phyloP scores from a whole-genome alignment of 2,888 invertebrate genomes.

The Drosophila gaucha region DNA sequence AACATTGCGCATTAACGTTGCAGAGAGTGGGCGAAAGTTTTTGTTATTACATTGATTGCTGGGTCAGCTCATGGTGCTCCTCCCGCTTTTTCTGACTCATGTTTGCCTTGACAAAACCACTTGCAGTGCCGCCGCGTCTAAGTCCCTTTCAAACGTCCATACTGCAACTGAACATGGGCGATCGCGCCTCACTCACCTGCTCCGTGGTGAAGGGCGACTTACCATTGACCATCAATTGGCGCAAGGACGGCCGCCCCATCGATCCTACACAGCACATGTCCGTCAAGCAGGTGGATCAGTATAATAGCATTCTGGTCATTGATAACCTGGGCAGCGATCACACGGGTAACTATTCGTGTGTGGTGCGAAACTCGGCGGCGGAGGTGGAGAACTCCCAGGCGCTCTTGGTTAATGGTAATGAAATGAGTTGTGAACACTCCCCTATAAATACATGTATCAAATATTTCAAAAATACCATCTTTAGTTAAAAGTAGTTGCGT shows the following conservation, averaged over 20 bases:
- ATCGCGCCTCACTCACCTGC: slow-evolving; percentile 90
- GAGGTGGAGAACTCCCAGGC: slow-evolving; percentile 90
- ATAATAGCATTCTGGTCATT: slow-evolving; percentile 91
- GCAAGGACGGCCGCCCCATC: slow-evolving; percentile 89
- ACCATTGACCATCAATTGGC: slow-evolving; percentile 91
- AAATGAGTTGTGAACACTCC: slow-evolving; percentile 46
- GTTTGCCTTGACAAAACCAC: slow-evolving; percentile 51
- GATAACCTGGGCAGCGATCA: slow-evolving; percentile 91
- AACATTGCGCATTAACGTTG: slow-evolving; percentile 13
- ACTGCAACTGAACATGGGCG: slow-evolving; percentile 89
- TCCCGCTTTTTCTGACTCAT: slow-evolving; percentile 26
- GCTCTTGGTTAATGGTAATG: slow-evolving; percentile 92
- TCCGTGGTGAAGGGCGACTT: slow-evolving; percentile 91
- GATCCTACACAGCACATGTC: slow-evolving; percentile 88
- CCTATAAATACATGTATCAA: slow-evolving; percentile 1
- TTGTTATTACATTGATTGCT: slow-evolving; percentile 16
- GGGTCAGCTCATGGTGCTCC: slow-evolving; percentile 4
- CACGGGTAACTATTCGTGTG: slow-evolving; percentile 92
- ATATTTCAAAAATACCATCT: slow-evolving; percentile 31
- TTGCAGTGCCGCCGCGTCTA: slow-evolving; percentile 90
- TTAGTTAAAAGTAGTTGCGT: slow-evolving; percentile 74
- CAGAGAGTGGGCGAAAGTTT: slow-evolving; percentile 20
- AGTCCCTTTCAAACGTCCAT: slow-evolving; percentile 89
- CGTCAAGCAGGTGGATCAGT: slow-evolving; percentile 90
- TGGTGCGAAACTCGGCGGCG: slow-evolving; percentile 90